Evolutionary conservation across 2,797 vertebrate species (phyloP).

Genomic region (Atherinosoma microstoma): DNA sequence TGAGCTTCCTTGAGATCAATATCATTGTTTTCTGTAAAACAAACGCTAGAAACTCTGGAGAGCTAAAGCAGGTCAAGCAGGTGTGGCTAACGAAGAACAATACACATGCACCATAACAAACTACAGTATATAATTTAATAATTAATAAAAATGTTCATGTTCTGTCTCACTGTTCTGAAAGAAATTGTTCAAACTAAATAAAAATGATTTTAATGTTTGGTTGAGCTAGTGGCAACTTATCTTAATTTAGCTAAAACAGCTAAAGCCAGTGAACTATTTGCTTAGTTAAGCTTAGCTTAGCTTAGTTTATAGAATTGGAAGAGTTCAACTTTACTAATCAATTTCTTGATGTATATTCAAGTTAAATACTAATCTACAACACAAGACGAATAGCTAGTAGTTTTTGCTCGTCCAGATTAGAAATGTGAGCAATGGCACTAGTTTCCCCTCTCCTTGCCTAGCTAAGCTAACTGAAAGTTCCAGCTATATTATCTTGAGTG

Average conservation of each 20-base stretch:
- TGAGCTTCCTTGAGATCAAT: constrained; percentile 62
- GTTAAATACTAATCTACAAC: constrained; percentile 1
- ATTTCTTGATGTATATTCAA: neutral
- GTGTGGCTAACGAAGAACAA: neutral
- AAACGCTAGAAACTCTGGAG: constrained; percentile 40
- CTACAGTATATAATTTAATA: neutral
- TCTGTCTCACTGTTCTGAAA: constrained; percentile 6
- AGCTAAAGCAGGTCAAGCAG: neutral
- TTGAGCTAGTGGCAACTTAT: neutral
- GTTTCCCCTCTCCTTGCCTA: neutral
- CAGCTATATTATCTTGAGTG: neutral
- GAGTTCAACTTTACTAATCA: neutral
- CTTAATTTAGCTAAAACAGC: neutral
- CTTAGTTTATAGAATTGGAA: neutral
- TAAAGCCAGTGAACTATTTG: neutral
- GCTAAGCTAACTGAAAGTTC: neutral
- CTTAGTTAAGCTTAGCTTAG: neutral
- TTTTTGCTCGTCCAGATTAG: neutral
- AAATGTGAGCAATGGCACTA: neutral
- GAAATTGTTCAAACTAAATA: neutral
- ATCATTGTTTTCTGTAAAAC: constrained; percentile 56
- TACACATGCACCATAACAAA: neutral
- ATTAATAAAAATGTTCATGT: neutral
- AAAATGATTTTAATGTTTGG: neutral
- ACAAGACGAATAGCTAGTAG: neutral